Conservation (phyloP, 2,113 vertebrate genomes). For the Maccullochella peelii region DNA sequence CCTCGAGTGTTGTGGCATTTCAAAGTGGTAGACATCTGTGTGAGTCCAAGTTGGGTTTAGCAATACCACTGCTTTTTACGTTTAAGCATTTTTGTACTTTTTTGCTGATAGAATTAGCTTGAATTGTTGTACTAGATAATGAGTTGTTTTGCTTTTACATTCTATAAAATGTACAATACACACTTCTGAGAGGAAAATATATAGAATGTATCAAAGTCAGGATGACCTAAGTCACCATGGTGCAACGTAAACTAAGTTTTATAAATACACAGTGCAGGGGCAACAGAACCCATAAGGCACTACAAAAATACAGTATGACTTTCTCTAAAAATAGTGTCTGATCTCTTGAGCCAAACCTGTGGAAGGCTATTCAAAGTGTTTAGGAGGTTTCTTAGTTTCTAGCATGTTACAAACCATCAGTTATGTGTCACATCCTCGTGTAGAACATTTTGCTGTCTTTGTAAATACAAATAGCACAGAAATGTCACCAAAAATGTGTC, state of each 20-base stretch:
- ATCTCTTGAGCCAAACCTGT: not conserved
- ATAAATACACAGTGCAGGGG: not conserved
- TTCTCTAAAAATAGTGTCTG: not conserved
- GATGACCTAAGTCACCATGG: not conserved
- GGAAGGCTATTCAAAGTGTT: not conserved
- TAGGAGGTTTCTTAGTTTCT: not conserved
- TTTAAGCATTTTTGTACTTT: not conserved
- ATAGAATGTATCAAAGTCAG: not conserved
- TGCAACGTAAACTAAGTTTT: not conserved
- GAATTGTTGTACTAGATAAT: not conserved
- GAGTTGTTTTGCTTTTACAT: not conserved
- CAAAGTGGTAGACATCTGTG: not conserved
- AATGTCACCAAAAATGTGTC: not conserved
- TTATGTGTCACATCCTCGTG: not conserved
- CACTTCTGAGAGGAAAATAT: not conserved
- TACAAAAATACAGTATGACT: not conserved
- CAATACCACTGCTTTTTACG: not conserved
- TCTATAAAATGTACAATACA: not conserved
- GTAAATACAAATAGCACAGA: not conserved
- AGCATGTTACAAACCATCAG: not conserved
- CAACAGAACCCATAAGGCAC: not conserved
- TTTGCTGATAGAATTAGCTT: not conserved
- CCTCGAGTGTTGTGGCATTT: constrained; percentile 26
- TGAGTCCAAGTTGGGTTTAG: not conserved
- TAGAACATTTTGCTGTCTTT: not conserved